Evolutionary conservation across 1,140 invertebrate genomes (phyloP).

Genomic region (Camponotus pennsylvanicus): DNA sequence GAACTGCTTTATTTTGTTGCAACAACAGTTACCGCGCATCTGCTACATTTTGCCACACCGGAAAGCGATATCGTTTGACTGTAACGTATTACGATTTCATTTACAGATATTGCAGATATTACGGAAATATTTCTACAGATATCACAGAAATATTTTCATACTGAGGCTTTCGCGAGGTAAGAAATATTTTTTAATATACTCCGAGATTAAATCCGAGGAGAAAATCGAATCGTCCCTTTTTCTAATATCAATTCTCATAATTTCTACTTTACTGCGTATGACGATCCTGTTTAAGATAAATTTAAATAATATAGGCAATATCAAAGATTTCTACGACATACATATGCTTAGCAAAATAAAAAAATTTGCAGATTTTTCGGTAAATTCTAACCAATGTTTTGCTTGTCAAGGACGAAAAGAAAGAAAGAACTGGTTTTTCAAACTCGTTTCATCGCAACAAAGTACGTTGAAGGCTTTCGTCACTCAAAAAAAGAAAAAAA

Average conservation of each 20-base stretch:
- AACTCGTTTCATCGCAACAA: slow-evolving; percentile 66
- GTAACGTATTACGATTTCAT: neutral
- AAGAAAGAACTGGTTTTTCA: slow-evolving; percentile 72
- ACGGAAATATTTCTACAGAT: too few relatives aligned
- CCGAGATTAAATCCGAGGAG: neutral
- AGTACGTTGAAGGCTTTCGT: slow-evolving; percentile 7
- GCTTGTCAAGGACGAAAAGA: slow-evolving; percentile 16
- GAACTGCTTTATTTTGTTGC: slow-evolving; percentile 14
- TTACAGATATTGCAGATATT: neutral
- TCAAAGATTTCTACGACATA: neutral
- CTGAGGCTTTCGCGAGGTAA: too few relatives aligned
- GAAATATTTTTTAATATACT: neutral
- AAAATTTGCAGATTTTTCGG: slow-evolving; percentile 31
- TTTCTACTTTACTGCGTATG: neutral
- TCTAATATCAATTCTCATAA: neutral
- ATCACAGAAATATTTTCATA: too few relatives aligned
- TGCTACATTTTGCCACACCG: neutral
- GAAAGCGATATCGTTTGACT: slow-evolving; percentile 1
- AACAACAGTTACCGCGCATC: slow-evolving; percentile 6
- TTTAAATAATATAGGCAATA: neutral
- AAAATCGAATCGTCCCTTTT: neutral
- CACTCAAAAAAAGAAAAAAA: slow-evolving; percentile 46
- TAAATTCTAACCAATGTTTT: slow-evolving; percentile 51
- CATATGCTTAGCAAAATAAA: slow-evolving; percentile 23
- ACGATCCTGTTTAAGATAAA: neutral